Evolutionary conservation across 2,888 invertebrate species (phyloP), one percentile per base, ranked within the genome.

Genomic region (Axea sp.): DNA sequence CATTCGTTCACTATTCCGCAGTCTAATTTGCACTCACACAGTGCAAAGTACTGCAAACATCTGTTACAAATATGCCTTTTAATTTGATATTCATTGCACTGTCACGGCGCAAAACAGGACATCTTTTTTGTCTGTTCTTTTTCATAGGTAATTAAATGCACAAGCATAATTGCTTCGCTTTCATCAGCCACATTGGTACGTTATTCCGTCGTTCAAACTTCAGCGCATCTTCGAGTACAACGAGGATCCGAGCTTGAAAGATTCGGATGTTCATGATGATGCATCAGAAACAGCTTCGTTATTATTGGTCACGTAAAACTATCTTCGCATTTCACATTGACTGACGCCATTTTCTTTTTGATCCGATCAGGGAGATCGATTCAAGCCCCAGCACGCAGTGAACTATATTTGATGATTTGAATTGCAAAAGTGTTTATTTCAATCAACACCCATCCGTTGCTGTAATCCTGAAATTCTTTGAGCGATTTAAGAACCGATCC

Each of bases 161-260:
- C 8, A 2, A n/a, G 17, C 14, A 3, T 2, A 19, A 4, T 19
- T 19, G 4, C 4, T 4, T 76, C 7, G 4, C 19, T 19, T 2
- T 19, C 19, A 19, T 19, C 41, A 4, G 4, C 19, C 3, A 19
- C 19, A 19, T 19, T 3, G 4, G 3, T 4, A 4, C 2, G 5
- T 77, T 31, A 41, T 77, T 77, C 51, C 74, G 49, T 49, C 68
- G 49, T 26, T 73, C 72, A 19, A 31, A 35, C 24, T n/a, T 1
- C 6, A 14, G 11, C n/a, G 17, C 11, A 12, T 45, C 33, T 5
- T 17, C 45, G n/a, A 59, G 41, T 3, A 9, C 19, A 77, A 35
- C 76, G 53, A 8, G 76, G 75, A 35, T 79, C 76, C 5, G 76
- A 75, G n/a, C 1, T n/a, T 31, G 4, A 4, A 3, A 2, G 19